Evolutionary conservation across 2,797 vertebrate species (phyloP).

Genomic region (Limnodromus scolopaceus): DNA sequence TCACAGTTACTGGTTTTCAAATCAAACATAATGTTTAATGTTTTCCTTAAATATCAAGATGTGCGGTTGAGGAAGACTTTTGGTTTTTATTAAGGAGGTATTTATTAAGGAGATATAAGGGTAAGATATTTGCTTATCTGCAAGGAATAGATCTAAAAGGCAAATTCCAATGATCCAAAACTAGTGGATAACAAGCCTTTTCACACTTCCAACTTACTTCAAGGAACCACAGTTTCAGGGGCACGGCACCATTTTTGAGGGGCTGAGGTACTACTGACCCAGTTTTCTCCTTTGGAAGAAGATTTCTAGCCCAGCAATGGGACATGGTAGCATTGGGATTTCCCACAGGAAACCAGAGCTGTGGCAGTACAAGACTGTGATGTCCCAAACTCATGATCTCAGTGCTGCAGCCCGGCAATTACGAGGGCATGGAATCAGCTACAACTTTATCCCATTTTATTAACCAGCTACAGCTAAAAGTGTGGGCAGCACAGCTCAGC

Average conservation of each 20-base stretch:
- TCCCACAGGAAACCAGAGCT: not conserved
- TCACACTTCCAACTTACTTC: not conserved
- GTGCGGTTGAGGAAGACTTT: not conserved
- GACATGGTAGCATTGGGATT: fast-evolving
- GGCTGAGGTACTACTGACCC: not conserved
- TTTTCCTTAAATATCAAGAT: not conserved
- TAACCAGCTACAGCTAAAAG: not conserved
- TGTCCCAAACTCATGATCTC: not conserved
- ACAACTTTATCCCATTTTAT: not conserved
- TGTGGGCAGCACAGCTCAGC: not conserved
- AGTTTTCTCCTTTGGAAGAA: not conserved
- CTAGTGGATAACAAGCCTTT: not conserved
- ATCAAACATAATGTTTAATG: not conserved
- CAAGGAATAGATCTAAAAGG: not conserved
- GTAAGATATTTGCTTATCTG: not conserved
- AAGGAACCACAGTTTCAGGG: not conserved
- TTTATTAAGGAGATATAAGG: not conserved
- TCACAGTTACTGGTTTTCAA: not conserved
- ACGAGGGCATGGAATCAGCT: not conserved
- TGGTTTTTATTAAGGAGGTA: not conserved
- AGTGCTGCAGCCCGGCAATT: not conserved
- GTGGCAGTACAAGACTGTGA: fast-evolving
- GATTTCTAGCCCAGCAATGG: not conserved
- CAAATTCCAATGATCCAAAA: not conserved
- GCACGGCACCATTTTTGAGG: not conserved